Conservation (phyloP, 2,888 invertebrate species). For the Coecobrya sp. region DNA sequence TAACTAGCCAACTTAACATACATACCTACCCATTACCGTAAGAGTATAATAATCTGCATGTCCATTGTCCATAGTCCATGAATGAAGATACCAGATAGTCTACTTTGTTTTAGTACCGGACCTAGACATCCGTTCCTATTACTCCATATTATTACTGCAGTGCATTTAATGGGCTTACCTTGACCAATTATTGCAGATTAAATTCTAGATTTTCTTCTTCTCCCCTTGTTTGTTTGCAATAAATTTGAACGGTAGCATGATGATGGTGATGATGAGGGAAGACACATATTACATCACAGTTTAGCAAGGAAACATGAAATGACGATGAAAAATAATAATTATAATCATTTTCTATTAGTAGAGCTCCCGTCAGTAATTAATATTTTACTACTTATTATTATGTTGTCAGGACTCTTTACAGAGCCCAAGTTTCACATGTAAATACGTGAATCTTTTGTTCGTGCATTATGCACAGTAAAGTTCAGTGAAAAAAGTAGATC, state of each 20-base stretch:
- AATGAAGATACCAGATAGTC: not conserved
- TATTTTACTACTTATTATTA: conserved; percentile 20
- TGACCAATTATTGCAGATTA: conserved; percentile 72
- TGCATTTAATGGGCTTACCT: conserved; percentile 36
- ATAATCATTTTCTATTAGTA: conserved; percentile 78
- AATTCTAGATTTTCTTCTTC: conserved; percentile 1
- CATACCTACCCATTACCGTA: too few species aligned
- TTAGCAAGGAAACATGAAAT: conserved; percentile 66
- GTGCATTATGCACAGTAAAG: too few species aligned
- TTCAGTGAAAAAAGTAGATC: too few species aligned
- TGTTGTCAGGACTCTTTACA: not conserved
- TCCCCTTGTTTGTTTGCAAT: conserved; percentile 56
- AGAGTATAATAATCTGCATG: not conserved
- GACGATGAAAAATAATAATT: conserved; percentile 67
- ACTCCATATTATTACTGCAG: not conserved
- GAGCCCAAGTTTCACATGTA: not conserved
- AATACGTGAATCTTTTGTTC: too few species aligned
- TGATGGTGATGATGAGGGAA: not conserved
- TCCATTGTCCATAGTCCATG: not conserved
- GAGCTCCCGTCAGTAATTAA: conserved; percentile 45
- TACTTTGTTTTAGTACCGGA: conserved; percentile 24
- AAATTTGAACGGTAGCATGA: conserved; percentile 71
- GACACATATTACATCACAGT: conserved; percentile 72
- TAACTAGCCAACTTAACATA: not conserved
- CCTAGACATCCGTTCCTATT: conserved; percentile 61